phyloP scores from a whole-genome alignment of 2,797 vertebrate genomes.

The Gadopsis marmoratus region DNA sequence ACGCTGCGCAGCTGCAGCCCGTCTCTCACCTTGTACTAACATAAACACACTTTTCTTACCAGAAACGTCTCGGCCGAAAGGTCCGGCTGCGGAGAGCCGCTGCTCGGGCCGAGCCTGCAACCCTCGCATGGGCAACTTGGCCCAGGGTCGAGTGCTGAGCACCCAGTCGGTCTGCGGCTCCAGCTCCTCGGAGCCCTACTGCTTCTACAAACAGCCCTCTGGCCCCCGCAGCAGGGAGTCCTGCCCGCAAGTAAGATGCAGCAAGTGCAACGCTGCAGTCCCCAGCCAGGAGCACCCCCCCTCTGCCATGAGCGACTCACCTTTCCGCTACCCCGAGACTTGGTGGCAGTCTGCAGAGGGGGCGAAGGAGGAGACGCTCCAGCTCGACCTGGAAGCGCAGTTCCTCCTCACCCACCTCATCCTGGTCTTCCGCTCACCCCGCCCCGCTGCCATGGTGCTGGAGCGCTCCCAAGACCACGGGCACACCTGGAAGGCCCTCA shows the following conservation, averaged over 20 bases:
- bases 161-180: conserved; percentile 89
- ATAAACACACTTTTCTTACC: background rate
- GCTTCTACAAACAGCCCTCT: conserved; percentile 73
- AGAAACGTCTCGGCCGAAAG: conserved; percentile 32
- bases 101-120: conserved; percentile 92
- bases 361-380: conserved; percentile 86
- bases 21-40: background rate
- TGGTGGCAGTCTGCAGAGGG: conserved; percentile 96
- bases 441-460: conserved; percentile 93
- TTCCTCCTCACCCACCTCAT: conserved; percentile 97
- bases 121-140: conserved; percentile 95
- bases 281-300: conserved; percentile 87
- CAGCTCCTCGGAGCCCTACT: conserved; percentile 86
- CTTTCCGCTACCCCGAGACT: conserved; percentile 91
- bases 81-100: conserved; percentile 59
- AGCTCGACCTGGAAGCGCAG: conserved; percentile 90
- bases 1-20: background rate
- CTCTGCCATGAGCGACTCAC: conserved; percentile 93
- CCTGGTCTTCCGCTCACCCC: conserved; percentile 93
- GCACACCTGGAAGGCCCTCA: conserved; percentile 89
- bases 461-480: conserved; percentile 94
- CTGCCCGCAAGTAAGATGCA: conserved; percentile 74
- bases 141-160: conserved; percentile 86
- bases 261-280: conserved; percentile 85
- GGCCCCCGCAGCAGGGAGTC: conserved; percentile 51